Evolutionary conservation across 2,888 invertebrate genomes (phyloP).

Genomic region (Cephus runcator): DNA sequence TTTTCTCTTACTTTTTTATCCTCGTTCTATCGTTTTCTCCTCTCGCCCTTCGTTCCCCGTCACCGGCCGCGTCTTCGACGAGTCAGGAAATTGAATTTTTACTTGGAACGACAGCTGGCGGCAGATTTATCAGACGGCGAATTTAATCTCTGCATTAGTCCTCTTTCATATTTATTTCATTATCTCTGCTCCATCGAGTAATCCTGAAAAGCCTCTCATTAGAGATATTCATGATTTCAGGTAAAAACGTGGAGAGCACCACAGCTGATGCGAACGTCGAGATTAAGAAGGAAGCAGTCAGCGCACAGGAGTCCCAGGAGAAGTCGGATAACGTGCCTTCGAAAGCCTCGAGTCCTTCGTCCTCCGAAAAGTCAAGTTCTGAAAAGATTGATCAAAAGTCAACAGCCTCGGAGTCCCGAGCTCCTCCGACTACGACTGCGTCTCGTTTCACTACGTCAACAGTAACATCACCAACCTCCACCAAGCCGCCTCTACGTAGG

Average conservation of each 20-base stretch:
- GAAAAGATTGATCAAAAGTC: constrained; percentile 58
- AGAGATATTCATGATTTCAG: constrained; percentile 28
- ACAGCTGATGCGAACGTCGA: neutral
- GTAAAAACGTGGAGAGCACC: constrained; percentile 45
- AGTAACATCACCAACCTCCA: constrained; percentile 57
- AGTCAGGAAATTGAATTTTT: neutral
- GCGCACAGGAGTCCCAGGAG: constrained; percentile 38
- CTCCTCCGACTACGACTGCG: constrained; percentile 28
- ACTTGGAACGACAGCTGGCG: neutral
- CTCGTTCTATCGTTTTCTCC: neutral
- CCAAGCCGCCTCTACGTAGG: constrained; percentile 55
- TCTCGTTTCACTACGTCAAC: constrained; percentile 56
- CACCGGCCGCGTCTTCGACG: neutral
- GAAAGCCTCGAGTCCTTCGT: constrained; percentile 52
- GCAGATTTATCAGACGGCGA: neutral
- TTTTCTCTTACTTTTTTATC: neutral
- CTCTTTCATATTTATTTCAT: neutral
- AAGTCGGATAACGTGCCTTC: constrained; percentile 46
- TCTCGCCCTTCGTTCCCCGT: neutral
- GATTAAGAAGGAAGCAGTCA: constrained; percentile 30
- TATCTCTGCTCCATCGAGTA: neutral
- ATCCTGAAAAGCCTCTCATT: neutral
- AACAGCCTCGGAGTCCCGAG: constrained; percentile 40
- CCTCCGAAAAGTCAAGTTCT: constrained; percentile 58
- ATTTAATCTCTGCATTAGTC: neutral